These are phyloP conservation scores for Metopia argyrocephala DNA, from an alignment of 2,888 invertebrate species.

Conservation along the genomic window DNA sequence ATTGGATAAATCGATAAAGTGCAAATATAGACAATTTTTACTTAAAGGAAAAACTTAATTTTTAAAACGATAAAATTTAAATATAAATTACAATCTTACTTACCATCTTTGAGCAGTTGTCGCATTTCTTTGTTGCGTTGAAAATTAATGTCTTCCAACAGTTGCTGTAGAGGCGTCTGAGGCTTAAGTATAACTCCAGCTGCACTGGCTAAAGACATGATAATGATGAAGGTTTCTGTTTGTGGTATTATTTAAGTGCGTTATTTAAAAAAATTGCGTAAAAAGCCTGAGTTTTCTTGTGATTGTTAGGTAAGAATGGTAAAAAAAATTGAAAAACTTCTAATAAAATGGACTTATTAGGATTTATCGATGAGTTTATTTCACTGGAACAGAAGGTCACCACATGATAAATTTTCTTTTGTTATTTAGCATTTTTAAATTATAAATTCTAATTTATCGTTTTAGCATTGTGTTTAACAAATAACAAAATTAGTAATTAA, in stretches of 20 bases:
- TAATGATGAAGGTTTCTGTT: neutral
- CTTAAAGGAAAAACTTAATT: constrained; percentile 42
- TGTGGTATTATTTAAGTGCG: neutral
- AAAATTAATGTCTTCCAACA: constrained; percentile 94
- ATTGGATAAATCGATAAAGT: constrained; percentile 73
- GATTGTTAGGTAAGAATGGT: constrained; percentile 22
- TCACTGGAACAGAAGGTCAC: constrained; percentile 24
- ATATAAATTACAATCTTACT: constrained; percentile 67
- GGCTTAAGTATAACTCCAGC: constrained; percentile 76
- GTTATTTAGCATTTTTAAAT: neutral
- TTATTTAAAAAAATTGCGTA: neutral
- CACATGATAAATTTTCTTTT: constrained; percentile 28
- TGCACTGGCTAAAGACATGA: constrained; percentile 75
- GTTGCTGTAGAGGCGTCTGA: constrained; percentile 87
- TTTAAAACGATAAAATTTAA: neutral
- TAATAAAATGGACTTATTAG: neutral
- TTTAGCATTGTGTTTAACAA: neutral
- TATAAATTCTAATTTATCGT: too few relatives aligned
- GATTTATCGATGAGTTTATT: neutral
- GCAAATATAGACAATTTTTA: constrained; percentile 72
- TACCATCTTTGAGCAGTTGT: constrained; percentile 92
- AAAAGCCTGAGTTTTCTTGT: constrained; percentile 39
- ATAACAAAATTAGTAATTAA: neutral
- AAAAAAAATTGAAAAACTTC: constrained; percentile 18
- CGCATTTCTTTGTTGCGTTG: constrained; percentile 95